Conservation (phyloP, 2,888 invertebrate species). For the Thymelicus acteon region DNA sequence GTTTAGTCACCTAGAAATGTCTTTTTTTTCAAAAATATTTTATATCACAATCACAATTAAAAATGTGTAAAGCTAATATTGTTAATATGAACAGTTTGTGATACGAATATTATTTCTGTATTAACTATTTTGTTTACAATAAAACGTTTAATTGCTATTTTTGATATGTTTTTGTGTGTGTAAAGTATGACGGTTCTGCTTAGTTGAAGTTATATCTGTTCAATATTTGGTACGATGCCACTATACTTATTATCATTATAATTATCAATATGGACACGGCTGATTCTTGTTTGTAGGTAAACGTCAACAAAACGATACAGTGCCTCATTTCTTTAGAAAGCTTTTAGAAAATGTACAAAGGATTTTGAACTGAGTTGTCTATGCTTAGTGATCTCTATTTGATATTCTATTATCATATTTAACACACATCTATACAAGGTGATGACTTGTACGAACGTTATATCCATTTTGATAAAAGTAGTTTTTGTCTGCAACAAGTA, state of each 20-base stretch:
- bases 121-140: constrained; percentile 21
- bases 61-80: constrained; percentile 28
- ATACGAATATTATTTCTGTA: constrained; percentile 31
- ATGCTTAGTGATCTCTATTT: constrained; percentile 11
- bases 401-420: background rate
- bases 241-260: background rate
- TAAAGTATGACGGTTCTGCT: background rate
- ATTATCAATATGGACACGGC: constrained; percentile 5
- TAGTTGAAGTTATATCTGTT: background rate
- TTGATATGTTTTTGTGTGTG: constrained; percentile 28
- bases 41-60: constrained; percentile 11
- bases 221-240: constrained; percentile 8
- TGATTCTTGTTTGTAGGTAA: constrained; percentile 24
- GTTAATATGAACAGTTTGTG: constrained; percentile 29
- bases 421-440: too few relatives aligned
- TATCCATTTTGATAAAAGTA: too few relatives aligned
- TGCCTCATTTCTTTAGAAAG: constrained; percentile 33
- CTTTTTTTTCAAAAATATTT: constrained; percentile 11
- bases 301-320: constrained; percentile 25
- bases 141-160: constrained; percentile 23
- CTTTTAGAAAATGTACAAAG: constrained; percentile 25
- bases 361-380: background rate
- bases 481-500: too few relatives aligned
- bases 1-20: too few relatives aligned
- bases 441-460: too few relatives aligned